Conservation (phyloP, 2,797 vertebrate species). For the Onychomys leucogaster region DNA sequence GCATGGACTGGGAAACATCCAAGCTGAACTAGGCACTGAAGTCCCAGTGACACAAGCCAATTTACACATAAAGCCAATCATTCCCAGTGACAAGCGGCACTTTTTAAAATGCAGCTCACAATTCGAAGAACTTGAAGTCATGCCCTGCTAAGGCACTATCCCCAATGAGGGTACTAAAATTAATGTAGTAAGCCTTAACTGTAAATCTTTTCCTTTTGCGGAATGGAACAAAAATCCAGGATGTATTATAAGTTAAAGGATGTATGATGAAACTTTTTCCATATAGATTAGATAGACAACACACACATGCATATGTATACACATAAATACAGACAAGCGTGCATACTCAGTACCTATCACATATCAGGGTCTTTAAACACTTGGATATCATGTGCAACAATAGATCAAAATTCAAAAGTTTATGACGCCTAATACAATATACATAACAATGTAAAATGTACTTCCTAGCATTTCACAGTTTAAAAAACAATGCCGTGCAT, state of each 20-base stretch:
- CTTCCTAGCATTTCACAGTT: background rate
- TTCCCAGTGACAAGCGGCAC: background rate
- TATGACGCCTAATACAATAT: background rate
- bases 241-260: slow-evolving; percentile 48
- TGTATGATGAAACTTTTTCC: slow-evolving; percentile 11
- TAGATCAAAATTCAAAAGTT: background rate
- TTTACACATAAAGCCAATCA: slow-evolving; percentile 26
- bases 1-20: background rate
- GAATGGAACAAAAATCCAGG: slow-evolving; percentile 12
- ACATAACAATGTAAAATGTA: background rate
- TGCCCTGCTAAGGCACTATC: slow-evolving; percentile 19
- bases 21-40: background rate
- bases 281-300: background rate
- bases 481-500: background rate
- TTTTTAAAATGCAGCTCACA: slow-evolving; percentile 52
- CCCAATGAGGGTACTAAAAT: slow-evolving; percentile 15
- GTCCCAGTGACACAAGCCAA: background rate
- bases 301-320: background rate
- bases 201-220: slow-evolving; percentile 35
- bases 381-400: background rate
- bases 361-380: background rate
- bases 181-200: slow-evolving; percentile 32
- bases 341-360: background rate
- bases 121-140: slow-evolving; percentile 3
- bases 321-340: background rate